These are phyloP conservation scores for Drosophila glabriapex DNA, from an alignment of 2,888 invertebrate species.

Conservation along the genomic window DNA sequence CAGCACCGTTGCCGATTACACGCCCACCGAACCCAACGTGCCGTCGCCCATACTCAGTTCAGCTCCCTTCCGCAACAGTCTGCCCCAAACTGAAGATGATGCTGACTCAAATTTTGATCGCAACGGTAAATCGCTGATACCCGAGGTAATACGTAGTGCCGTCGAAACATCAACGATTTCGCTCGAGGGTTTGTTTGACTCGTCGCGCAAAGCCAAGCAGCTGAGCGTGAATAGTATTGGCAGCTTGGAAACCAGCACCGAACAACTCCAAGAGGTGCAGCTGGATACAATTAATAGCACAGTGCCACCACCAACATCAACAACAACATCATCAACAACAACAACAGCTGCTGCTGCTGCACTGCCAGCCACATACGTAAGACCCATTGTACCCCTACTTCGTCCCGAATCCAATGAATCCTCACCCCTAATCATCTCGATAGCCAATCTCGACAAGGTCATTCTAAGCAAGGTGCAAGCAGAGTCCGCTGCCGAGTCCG, in stretches of 20 bases:
- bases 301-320: slow-evolving; percentile 5
- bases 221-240: slow-evolving; percentile 61
- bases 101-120: slow-evolving; percentile 53
- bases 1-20: slow-evolving; percentile 85
- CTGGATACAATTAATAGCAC: slow-evolving; percentile 9
- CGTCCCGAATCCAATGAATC: slow-evolving; percentile 85
- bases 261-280: background rate
- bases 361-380: slow-evolving; percentile 78
- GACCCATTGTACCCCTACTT: slow-evolving; percentile 84
- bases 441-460: slow-evolving; percentile 85
- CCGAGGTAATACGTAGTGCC: slow-evolving; percentile 83
- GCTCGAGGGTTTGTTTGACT: slow-evolving; percentile 89
- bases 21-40: slow-evolving; percentile 79
- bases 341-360: slow-evolving; percentile 26
- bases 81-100: slow-evolving; percentile 60
- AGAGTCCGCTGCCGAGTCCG: slow-evolving; percentile 8
- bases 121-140: slow-evolving; percentile 79
- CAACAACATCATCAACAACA: slow-evolving; percentile 3
- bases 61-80: slow-evolving; percentile 74
- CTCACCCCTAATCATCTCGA: slow-evolving; percentile 85
- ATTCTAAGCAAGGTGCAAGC: slow-evolving; percentile 83
- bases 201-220: slow-evolving; percentile 84
- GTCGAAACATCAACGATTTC: slow-evolving; percentile 89
- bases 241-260: slow-evolving; percentile 57
- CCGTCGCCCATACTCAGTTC: slow-evolving; percentile 33